Percentiles rank a stretch among this genome's conserved stretches.
Evolutionary conservation across 2,113 vertebrate genomes (phyloP).

Genomic region (Sterrhoptilus dennistouni): DNA sequence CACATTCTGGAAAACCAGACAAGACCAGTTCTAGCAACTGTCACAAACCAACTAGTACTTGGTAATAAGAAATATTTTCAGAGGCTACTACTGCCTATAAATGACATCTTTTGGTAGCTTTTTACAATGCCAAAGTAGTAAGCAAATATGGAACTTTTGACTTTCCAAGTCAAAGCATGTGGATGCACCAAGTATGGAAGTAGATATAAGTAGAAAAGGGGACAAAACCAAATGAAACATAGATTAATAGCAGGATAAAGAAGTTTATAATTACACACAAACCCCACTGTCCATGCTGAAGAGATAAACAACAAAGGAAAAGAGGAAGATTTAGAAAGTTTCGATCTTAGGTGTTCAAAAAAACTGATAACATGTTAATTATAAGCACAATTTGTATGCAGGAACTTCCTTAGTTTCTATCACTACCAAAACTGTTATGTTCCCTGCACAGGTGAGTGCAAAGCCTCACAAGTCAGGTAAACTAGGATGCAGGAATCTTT

Average conservation of each 20-base stretch:
- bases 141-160: background rate
- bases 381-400: background rate
- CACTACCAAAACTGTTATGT: background rate
- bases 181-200: background rate
- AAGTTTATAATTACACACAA: background rate
- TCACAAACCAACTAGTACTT: background rate
- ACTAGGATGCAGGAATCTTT: background rate
- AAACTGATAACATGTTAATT: background rate
- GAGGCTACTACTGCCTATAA: background rate
- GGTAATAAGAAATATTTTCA: background rate
- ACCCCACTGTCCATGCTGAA: background rate
- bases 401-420: background rate
- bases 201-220: background rate
- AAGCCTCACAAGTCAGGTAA: background rate
- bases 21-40: background rate
- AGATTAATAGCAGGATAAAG: background rate
- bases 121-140: background rate
- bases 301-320: background rate
- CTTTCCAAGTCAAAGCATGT: background rate
- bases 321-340: background rate
- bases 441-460: fast-evolving
- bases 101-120: background rate
- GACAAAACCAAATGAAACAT: background rate
- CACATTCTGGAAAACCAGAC: background rate
- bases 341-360: background rate